phyloP scores from a whole-genome alignment of 1,140 invertebrate species.

The Aphelinus atriplicis region DNA sequence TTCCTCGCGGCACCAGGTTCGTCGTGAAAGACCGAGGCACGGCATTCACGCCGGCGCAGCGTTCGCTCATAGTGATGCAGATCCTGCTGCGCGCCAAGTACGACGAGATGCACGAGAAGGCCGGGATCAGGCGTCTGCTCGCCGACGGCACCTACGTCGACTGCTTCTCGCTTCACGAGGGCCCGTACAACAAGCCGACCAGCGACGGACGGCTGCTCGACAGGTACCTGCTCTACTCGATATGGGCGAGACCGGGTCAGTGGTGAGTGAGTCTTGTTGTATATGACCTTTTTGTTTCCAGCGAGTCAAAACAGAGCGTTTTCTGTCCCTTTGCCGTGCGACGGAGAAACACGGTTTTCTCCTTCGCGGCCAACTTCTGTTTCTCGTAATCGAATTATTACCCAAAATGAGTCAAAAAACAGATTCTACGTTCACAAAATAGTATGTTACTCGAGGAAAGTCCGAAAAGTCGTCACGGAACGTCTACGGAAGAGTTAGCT shows the following conservation, averaged over 20 bases:
- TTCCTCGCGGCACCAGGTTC: slow-evolving; percentile 71
- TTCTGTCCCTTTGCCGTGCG: too few species aligned
- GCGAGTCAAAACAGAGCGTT: too few species aligned
- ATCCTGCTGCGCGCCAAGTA: slow-evolving; percentile 84
- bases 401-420: too few species aligned
- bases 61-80: slow-evolving; percentile 93
- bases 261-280: slow-evolving; percentile 64
- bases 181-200: slow-evolving; percentile 77
- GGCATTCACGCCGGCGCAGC: slow-evolving; percentile 86
- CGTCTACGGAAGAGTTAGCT: too few species aligned
- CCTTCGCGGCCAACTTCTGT: too few species aligned
- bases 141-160: slow-evolving; percentile 87
- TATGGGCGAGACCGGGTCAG: slow-evolving; percentile 88
- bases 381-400: too few species aligned
- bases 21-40: slow-evolving; percentile 87
- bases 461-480: too few species aligned
- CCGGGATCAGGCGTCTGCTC: slow-evolving; percentile 88
- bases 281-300: too few species aligned
- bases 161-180: slow-evolving; percentile 93
- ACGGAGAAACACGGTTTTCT: too few species aligned
- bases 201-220: slow-evolving; percentile 76
- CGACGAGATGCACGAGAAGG: slow-evolving; percentile 76
- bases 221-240: slow-evolving; percentile 82
- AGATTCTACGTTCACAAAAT: too few species aligned
- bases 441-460: too few species aligned